These are phyloP conservation scores for Agonopterix subpropinquella DNA, from an alignment of 2,888 invertebrate genomes.

Conservation along the genomic window DNA sequence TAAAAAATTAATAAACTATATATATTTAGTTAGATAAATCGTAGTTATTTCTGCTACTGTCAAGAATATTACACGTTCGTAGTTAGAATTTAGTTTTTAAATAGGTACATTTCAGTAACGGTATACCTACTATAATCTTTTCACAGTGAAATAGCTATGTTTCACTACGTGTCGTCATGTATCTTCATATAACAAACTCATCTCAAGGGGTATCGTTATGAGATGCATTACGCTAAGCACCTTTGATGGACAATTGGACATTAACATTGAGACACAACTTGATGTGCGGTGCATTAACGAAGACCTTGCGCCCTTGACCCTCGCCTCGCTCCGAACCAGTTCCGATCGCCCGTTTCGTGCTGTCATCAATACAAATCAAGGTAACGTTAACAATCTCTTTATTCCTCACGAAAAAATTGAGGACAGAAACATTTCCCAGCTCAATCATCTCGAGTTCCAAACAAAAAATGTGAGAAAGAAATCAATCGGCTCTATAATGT, in stretches of 20 bases:
- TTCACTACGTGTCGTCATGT: too few species aligned
- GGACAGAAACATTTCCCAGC: conserved; percentile 41
- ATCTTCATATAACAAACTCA: too few species aligned
- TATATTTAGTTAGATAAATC: too few species aligned
- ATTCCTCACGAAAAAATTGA: conserved; percentile 21
- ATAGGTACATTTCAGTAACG: too few species aligned
- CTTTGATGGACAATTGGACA: not conserved
- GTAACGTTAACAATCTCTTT: conserved; percentile 14
- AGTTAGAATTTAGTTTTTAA: too few species aligned
- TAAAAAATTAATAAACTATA: too few species aligned
- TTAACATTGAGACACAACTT: conserved; percentile 9
- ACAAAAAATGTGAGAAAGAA: conserved; percentile 37
- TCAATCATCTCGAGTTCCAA: conserved; percentile 12
- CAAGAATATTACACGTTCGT: too few species aligned
- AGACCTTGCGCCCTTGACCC: conserved; percentile 39
- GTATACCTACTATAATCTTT: too few species aligned
- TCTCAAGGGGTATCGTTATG: not conserved
- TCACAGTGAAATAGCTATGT: too few species aligned
- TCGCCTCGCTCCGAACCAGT: conserved; percentile 49
- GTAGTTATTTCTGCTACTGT: too few species aligned
- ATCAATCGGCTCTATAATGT: conserved; percentile 8
- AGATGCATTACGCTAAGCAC: not conserved
- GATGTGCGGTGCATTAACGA: conserved; percentile 13
- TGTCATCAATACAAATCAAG: conserved; percentile 25
- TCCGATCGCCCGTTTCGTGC: conserved; percentile 29